A percentile compares a stretch with the other conserved stretches of the same genome.
Conservation (phyloP, 2,888 invertebrate species). For the Platerodrilus igneus region DNA sequence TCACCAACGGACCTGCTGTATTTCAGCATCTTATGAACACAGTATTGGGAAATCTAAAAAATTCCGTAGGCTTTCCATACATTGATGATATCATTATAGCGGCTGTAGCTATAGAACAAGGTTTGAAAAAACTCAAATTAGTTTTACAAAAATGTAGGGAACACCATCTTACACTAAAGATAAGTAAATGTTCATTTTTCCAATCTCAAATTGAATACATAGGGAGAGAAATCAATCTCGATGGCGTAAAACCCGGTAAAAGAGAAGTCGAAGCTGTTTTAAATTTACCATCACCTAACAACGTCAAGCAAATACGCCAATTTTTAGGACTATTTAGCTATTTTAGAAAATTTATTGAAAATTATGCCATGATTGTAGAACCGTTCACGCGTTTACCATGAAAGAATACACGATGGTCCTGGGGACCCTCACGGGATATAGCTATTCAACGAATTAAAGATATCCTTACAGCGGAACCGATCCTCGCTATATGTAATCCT, state of each 20-base stretch:
- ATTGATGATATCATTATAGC: too few species aligned
- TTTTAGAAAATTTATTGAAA: conserved; percentile 8
- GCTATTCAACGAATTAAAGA: too few species aligned
- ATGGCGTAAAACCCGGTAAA: conserved; percentile 12
- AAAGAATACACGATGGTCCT: too few species aligned
- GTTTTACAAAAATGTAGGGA: conserved; percentile 15
- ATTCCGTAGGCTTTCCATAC: too few species aligned
- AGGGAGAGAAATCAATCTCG: conserved; percentile 21
- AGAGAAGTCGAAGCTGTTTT: conserved; percentile 10
- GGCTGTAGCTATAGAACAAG: too few species aligned
- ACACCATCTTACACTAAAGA: conserved; percentile 18
- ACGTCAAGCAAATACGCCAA: conserved; percentile 13
- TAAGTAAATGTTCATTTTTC: conserved; percentile 25
- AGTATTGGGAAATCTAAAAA: too few species aligned
- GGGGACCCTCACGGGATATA: too few species aligned
- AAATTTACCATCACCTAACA: conserved; percentile 8
- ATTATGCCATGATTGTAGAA: conserved; percentile 5
- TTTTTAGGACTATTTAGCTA: conserved; percentile 8
- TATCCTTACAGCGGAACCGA: too few species aligned
- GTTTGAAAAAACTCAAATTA: conserved; percentile 15
- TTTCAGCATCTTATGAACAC: too few species aligned
- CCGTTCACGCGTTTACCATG: too few species aligned
- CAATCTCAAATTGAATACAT: conserved; percentile 21
- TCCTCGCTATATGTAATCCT: too few species aligned
- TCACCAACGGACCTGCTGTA: too few species aligned